Percentiles rank a stretch among this genome's conserved stretches.
phyloP scores from a whole-genome alignment of 2,797 vertebrate species.

The Tinamus major region DNA sequence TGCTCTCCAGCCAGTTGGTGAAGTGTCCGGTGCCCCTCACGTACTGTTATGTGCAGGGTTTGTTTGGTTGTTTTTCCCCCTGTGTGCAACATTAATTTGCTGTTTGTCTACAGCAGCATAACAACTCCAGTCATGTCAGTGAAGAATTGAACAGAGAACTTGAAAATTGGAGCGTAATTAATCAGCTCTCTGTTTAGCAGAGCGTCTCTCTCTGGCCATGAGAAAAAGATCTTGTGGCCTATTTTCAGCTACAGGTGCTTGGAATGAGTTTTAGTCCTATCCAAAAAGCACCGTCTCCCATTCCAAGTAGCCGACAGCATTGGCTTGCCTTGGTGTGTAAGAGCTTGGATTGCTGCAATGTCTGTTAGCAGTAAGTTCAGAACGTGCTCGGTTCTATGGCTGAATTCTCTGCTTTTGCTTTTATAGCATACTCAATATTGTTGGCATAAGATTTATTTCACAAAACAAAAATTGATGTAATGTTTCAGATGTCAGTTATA shows the following conservation, averaged over 20 bases:
- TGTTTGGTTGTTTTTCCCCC: background rate
- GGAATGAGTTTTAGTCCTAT: background rate
- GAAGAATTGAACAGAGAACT: background rate
- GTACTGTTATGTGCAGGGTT: background rate
- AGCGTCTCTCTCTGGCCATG: background rate
- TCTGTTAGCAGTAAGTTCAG: background rate
- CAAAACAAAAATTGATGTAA: background rate
- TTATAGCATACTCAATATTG: background rate
- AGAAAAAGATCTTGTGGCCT: background rate
- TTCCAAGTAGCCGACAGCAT: background rate
- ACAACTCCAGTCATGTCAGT: background rate
- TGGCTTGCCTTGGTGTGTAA: background rate
- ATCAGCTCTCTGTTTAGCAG: background rate
- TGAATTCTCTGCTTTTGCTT: background rate
- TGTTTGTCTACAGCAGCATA: background rate
- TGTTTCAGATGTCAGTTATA: constrained; percentile 7
- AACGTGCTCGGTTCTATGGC: background rate
- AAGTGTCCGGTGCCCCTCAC: background rate
- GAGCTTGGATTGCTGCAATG: rapidly evolving
- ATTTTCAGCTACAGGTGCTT: background rate
- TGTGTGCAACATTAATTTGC: background rate
- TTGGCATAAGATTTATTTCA: background rate
- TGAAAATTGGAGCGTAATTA: background rate
- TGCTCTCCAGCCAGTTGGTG: background rate
- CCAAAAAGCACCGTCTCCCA: background rate